phyloP scores from a whole-genome alignment of 2,888 invertebrate species.

The Chymomyza procnemis region DNA sequence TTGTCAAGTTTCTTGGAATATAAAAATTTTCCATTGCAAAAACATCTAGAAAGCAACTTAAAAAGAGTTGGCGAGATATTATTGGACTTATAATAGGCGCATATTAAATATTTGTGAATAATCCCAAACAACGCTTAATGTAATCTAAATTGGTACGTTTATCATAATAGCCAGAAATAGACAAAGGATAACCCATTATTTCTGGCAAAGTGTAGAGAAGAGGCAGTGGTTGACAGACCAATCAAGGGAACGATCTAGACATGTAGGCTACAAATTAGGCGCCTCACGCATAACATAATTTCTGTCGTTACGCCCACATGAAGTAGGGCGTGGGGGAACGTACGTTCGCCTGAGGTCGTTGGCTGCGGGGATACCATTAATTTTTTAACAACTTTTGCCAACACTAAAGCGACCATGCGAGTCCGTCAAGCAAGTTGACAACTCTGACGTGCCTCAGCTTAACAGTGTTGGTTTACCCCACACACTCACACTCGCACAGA shows the following conservation, averaged over 20 bases:
- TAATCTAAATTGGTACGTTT: background rate
- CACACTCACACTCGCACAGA: constrained; percentile 11
- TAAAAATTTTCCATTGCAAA: too few species aligned
- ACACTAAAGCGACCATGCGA: constrained; percentile 6
- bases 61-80: too few species aligned
- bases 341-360: constrained; percentile 9
- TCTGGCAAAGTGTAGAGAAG: background rate
- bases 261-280: constrained; percentile 33
- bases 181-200: background rate
- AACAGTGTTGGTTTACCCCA: constrained; percentile 2
- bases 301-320: constrained; percentile 15
- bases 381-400: constrained; percentile 37
- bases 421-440: constrained; percentile 51
- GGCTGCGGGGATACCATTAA: constrained; percentile 28
- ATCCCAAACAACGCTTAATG: background rate
- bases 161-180: background rate
- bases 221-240: background rate
- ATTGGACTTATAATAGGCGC: background rate
- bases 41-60: too few species aligned
- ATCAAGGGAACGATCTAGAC: constrained; percentile 19
- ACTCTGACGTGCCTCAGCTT: constrained; percentile 21
- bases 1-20: too few species aligned
- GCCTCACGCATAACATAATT: constrained; percentile 41
- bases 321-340: background rate
- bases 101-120: background rate